Base-by-base conservation (phyloP, 2,888 invertebrate genomes). In the Tipula confusa region DNA sequence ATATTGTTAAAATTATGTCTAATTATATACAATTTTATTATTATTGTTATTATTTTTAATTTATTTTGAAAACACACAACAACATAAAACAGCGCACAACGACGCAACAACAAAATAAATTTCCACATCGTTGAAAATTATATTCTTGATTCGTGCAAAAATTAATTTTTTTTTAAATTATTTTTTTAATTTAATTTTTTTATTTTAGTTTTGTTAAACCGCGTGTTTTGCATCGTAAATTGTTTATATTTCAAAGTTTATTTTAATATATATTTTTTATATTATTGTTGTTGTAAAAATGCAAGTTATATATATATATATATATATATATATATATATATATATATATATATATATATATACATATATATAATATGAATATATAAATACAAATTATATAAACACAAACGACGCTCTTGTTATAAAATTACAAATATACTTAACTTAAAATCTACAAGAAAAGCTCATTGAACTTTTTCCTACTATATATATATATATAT, bases 141-240 rank as follows among this genome's bases (percentile, higher is more conserved):
- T 80, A 80, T 80, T 80, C 80, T 80, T 80, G 80, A 80, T 80
- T 80, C 80, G 80, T 80, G 80, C 80, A 80, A 80, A 80, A 80
- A 80, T 80, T 80, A 80, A 80, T 29, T 80, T 80, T 80, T 80
- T 80, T 80, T 29, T 80, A 80, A 29, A 15, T 80, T 80, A 29
- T 29, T 80, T 29, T 18, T 48, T 48, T 48, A 6, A 15, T 48
- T 64, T 64, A 15, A 64, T 64, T 64, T 79, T 79, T 29, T 18
- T 15, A n/a, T 80, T 80, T 80, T 31, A 64, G 64, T 64, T 64
- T 64, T 64, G 64, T 64, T n/a, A 80, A 80, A 80, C 80, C 80
- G 80, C 80, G 80, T 80, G 31, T 80, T 80, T 80, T 80, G 80
- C 80, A 80, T 80, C 80, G 80, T 80, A 80, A 80, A 80, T 80